These are phyloP conservation scores for Drosophila hydei DNA, from an alignment of 1,140 invertebrate species.

Conservation along the genomic window DNA sequence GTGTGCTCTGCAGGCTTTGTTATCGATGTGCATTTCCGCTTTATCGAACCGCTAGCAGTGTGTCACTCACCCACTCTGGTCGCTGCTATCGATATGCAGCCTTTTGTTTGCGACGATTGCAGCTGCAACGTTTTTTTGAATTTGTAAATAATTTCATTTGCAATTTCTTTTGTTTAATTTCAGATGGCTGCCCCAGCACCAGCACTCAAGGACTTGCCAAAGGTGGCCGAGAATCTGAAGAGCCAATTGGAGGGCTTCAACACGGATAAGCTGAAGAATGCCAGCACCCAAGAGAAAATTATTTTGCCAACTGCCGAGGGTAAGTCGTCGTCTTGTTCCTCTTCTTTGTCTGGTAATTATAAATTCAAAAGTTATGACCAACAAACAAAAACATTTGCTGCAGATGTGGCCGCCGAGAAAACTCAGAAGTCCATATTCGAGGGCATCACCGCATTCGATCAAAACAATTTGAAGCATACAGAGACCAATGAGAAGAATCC, in stretches of 20 bases:
- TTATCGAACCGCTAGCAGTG: conserved; percentile 15
- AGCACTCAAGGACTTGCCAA: conserved; percentile 94
- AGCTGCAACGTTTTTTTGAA: not conserved
- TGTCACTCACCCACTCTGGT: conserved; percentile 1
- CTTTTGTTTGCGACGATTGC: conserved; percentile 3
- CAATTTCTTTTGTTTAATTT: conserved; percentile 5
- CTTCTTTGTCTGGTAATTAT: conserved; percentile 12
- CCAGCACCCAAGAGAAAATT: conserved; percentile 93
- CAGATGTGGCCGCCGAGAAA: conserved; percentile 95
- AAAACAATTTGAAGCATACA: conserved; percentile 93
- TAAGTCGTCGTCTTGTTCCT: conserved; percentile 71
- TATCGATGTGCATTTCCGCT: conserved; percentile 44
- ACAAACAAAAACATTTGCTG: not conserved
- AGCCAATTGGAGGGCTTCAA: conserved; percentile 95
- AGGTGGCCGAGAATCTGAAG: conserved; percentile 94
- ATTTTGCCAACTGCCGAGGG: conserved; percentile 94
- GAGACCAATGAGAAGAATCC: conserved; percentile 97
- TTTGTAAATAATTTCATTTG: not conserved
- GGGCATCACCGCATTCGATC: conserved; percentile 93
- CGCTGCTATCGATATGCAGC: conserved; percentile 36
- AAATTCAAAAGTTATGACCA: no score
- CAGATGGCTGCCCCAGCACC: conserved; percentile 85
- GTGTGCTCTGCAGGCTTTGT: conserved; percentile 3
- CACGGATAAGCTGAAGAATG: conserved; percentile 91
- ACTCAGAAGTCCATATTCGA: conserved; percentile 93